Base-by-base conservation (phyloP, 2,797 vertebrate species). In the Balearica regulorum region DNA sequence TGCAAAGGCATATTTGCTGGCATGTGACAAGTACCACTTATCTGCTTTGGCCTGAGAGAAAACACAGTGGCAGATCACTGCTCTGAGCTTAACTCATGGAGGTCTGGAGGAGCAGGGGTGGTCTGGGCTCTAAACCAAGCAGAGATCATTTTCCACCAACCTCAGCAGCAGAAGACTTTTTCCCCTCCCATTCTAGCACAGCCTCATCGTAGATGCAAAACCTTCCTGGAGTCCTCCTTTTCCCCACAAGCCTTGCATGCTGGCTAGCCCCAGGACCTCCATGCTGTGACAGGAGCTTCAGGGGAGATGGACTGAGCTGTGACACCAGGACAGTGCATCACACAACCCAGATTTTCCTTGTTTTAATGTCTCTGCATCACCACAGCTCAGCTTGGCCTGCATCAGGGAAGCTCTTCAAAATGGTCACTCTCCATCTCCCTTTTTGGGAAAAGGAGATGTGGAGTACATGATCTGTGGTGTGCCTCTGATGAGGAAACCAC, bases 381-480 rank as follows among this genome's bases (percentile, higher is more conserved):
- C 16, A 46, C 28, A 80, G 28, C 24, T 62, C 71, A 24, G 14
- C 3, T 44, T 69, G 80, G 37, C 49, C 68, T 64, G 49, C n/a
- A 54, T 21, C 5, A 11, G 43, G 19, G 33, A 61, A 80, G 35
- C 46, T 66, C 46, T 18, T 35, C 64, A 33, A 13, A 61, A 76
- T 10, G 5, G 25, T 65, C 51, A 29, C 33, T 58, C 26, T 46
- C n/a, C 16, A 25, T 6, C 4, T 1, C 3, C 1, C 11, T 33
- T 62, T 62, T 25, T 41, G 65, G 73, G 89, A 66, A 19, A 57
- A 44, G 57, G 29, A 35, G 33, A 6, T 17, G 26, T 9, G 19
- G 43, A 78, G 37, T 26, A 65, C 0, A 0, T 13, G 16, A 16
- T 13, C n/a, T 87, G n/a, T 46, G 60, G 7, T 0, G 5, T 54